Evolutionary conservation across 2,888 invertebrate species (phyloP).

Genomic region (Platypus cylindrus): DNA sequence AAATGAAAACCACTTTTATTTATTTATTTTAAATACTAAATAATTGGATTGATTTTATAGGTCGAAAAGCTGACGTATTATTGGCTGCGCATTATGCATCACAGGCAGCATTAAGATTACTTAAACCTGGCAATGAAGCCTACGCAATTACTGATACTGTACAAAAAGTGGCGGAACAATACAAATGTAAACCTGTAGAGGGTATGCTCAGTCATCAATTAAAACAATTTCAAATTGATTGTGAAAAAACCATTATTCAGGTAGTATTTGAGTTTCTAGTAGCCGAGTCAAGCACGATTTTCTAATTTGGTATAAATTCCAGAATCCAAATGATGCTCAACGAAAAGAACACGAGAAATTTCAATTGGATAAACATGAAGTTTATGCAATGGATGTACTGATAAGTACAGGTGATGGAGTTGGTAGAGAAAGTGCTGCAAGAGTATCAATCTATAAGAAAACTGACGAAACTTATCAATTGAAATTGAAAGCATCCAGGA

Average conservation of each 20-base stretch:
- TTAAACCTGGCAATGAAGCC: conserved; percentile 78
- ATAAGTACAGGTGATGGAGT: conserved; percentile 80
- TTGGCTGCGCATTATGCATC: conserved; percentile 91
- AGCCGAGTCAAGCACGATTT: neutral
- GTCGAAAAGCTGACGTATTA: conserved; percentile 82
- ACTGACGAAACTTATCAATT: conserved; percentile 94
- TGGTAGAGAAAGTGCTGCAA: conserved; percentile 85
- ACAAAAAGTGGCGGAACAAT: conserved; percentile 85
- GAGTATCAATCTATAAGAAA: conserved; percentile 97
- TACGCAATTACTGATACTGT: conserved; percentile 84
- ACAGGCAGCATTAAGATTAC: conserved; percentile 85
- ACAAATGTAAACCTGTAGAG: conserved; percentile 94
- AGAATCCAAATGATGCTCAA: conserved; percentile 91
- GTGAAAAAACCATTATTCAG: conserved; percentile 93
- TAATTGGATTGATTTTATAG: conserved; percentile 5
- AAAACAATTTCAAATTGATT: conserved; percentile 93
- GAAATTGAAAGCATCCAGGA: conserved; percentile 92
- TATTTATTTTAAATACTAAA: neutral
- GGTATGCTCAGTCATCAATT: conserved; percentile 90
- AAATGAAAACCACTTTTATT: too few species aligned
- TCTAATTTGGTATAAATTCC: conserved; percentile 11
- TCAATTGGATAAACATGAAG: conserved; percentile 91
- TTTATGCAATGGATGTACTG: conserved; percentile 90
- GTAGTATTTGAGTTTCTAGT: conserved; percentile 2
- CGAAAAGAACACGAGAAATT: conserved; percentile 95